Evolutionary conservation across 2,888 invertebrate genomes (phyloP), one percentile per base, ranked within the genome.

Genomic region (Apotomis turbidana): DNA sequence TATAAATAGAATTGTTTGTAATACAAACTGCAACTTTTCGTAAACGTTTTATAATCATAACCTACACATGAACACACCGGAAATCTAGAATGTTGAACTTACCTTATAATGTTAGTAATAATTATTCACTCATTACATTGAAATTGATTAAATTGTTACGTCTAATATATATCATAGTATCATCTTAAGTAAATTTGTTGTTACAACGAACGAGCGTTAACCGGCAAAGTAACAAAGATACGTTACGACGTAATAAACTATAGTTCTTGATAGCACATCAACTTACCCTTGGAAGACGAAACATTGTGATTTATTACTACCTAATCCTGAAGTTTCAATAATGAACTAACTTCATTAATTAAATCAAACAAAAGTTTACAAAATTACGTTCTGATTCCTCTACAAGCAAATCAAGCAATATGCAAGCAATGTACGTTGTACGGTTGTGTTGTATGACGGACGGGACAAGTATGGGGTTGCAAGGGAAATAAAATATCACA

Each of bases 231-330:
- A 41, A 15, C 41, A 62, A 54, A 36, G 10, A 15, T 12, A 49
- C 44, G 46, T 10, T 36, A n/a, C 8, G 41, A 54, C 27, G 27
- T 5, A 38, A 8, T 12, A 10, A 41, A 44, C 3, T 55, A 54
- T 3, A 38, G 12, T 38, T 36, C 36, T 15, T 4, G 5, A 51
- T 13, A 15, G 41, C 0, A 44, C 0, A 12, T n/a, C n/a, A 55
- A 59, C 74, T 75, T 74, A 77, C 77, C 70, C 68, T 76, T 41
- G 71, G 59, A 36, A 73, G 51, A 41, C 74, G 74, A 71, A 75
- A 74, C 77, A 76, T 77, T 44, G 4, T 64, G 58, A 13, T 38
- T 41, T 52, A 10, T n/a, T 27, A 5, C 12, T 10, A 4, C 38
- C 10, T 41, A 15, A 41, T 55, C n/a, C 6, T 69, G 3, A 44